phyloP scores from a whole-genome alignment of 2,888 invertebrate species.

The Torymus auratus region DNA sequence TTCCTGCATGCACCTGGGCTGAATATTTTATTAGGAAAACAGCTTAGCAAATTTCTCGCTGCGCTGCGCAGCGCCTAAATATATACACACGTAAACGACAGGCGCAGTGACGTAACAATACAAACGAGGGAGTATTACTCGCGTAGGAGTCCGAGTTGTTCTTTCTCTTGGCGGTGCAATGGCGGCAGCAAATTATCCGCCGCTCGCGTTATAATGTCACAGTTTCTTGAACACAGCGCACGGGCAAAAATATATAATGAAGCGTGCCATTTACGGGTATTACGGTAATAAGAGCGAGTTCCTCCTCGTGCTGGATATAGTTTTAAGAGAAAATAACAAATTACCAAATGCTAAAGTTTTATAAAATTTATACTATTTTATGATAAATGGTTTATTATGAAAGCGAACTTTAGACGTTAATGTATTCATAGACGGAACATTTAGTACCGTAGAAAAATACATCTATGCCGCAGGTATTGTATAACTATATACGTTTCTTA shows the following conservation, averaged over 20 bases:
- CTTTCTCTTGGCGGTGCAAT: too few relatives aligned
- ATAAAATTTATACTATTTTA: too few relatives aligned
- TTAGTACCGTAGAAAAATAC: too few relatives aligned
- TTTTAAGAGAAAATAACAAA: background rate
- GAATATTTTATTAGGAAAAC: constrained; percentile 32
- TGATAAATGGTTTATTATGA: too few relatives aligned
- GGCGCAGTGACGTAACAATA: constrained; percentile 15
- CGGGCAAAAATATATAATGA: constrained; percentile 24
- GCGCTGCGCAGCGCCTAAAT: background rate
- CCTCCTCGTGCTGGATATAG: background rate
- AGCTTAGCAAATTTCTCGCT: constrained; percentile 34
- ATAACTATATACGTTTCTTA: too few relatives aligned
- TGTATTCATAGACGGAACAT: too few relatives aligned
- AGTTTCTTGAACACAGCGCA: constrained; percentile 31
- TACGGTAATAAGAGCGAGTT: constrained; percentile 21
- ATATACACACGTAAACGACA: background rate
- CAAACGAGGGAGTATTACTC: constrained; percentile 6
- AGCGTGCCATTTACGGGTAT: constrained; percentile 9
- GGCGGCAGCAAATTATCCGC: constrained; percentile 15
- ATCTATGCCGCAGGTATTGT: too few relatives aligned
- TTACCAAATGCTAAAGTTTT: background rate
- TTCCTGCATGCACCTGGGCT: background rate
- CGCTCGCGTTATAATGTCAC: constrained; percentile 14
- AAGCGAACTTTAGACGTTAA: too few relatives aligned
- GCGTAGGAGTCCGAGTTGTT: constrained; percentile 35